Percentiles rank a stretch among this genome's conserved stretches.
These are phyloP conservation scores for Tipula confusa DNA, from an alignment of 2,888 invertebrate genomes.

Conservation along the genomic window DNA sequence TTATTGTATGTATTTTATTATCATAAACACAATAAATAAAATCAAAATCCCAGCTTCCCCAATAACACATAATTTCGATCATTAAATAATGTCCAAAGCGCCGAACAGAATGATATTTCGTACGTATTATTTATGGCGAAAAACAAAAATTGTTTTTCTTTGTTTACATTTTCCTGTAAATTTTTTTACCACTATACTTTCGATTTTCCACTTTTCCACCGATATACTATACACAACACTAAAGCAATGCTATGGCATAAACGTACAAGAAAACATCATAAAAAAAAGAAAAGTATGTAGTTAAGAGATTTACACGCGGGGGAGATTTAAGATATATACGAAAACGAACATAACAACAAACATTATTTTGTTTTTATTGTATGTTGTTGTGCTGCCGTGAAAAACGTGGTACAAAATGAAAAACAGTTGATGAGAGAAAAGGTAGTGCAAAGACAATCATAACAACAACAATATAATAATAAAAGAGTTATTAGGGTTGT, in stretches of 20 bases:
- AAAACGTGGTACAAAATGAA: neutral
- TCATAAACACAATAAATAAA: neutral
- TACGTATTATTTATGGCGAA: neutral
- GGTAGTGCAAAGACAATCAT: neutral
- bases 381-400: neutral
- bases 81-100: neutral
- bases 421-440: neutral
- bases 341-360: neutral
- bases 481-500: constrained; percentile 20
- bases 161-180: neutral
- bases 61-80: neutral
- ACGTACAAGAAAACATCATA: neutral
- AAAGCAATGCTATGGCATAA: neutral
- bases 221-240: neutral
- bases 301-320: constrained; percentile 12
- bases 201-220: neutral
- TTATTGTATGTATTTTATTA: constrained; percentile 13
- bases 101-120: neutral
- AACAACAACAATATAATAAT: neutral
- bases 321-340: constrained; percentile 3
- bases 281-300: neutral
- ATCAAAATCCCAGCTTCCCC: constrained; percentile 3
- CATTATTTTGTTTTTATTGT: neutral
- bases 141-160: no score
- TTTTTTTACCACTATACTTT: neutral